Conservation (phyloP, 2,888 invertebrate species). For the Hirudinaria manillensis region DNA sequence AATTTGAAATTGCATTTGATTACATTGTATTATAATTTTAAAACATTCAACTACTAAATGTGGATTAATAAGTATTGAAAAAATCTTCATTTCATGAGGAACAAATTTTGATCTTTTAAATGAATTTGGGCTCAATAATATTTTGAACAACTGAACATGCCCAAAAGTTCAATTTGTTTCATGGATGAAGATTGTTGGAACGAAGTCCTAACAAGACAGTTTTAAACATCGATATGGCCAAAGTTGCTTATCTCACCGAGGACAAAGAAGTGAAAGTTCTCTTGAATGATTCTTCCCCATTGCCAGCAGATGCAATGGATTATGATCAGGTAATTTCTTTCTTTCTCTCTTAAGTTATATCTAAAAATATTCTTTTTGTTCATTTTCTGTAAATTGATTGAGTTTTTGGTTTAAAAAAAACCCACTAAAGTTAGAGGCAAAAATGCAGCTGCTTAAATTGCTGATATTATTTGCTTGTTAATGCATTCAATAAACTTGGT, state of each 20-base stretch:
- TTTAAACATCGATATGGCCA: constrained; percentile 1
- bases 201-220: neutral
- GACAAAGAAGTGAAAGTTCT: constrained; percentile 7
- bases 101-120: no score
- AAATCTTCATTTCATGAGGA: no score
- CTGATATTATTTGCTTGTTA: neutral
- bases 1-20: no score
- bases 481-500: neutral
- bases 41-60: no score
- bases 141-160: no score
- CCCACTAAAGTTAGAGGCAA: neutral
- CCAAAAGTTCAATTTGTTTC: no score
- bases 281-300: neutral
- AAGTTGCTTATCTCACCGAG: neutral
- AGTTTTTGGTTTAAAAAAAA: neutral
- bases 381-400: neutral
- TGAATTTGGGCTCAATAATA: no score
- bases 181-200: neutral
- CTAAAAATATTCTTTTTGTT: neutral
- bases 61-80: no score
- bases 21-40: no score
- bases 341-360: neutral
- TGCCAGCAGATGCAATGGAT: constrained; percentile 9
- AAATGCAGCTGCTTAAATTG: neutral
- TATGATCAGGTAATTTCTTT: neutral